These are phyloP conservation scores for Octonoba sinensis DNA, from an alignment of 2,888 invertebrate genomes.

Conservation along the genomic window DNA sequence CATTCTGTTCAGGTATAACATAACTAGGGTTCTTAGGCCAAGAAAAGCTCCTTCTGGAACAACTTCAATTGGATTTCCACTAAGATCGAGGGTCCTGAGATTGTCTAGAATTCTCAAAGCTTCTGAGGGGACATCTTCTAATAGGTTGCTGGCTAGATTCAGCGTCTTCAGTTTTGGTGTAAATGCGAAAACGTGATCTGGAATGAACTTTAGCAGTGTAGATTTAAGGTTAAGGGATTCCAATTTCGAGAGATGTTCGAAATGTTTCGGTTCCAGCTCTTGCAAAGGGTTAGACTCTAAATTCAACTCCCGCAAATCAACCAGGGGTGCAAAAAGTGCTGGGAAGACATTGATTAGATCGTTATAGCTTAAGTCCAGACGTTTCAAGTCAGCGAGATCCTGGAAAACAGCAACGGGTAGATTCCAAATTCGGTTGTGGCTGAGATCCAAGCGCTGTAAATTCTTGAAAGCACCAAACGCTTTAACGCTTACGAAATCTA, in stretches of 20 bases:
- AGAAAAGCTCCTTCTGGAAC: slow-evolving; percentile 41
- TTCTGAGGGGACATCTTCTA: slow-evolving; percentile 32
- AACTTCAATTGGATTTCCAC: slow-evolving; percentile 38
- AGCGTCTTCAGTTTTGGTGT: slow-evolving; percentile 33
- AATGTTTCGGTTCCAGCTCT: slow-evolving; percentile 40
- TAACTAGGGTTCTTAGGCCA: slow-evolving; percentile 16
- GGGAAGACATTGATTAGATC: slow-evolving; percentile 13
- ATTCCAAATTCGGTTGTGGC: slow-evolving; percentile 58
- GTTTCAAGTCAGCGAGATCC: slow-evolving; percentile 14
- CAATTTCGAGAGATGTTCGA: slow-evolving; percentile 33
- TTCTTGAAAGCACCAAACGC: slow-evolving; percentile 32
- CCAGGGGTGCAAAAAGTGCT: slow-evolving; percentile 2
- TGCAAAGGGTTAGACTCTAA: slow-evolving; percentile 49
- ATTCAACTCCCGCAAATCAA: slow-evolving; percentile 23
- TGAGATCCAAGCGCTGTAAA: slow-evolving; percentile 31
- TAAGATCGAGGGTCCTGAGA: slow-evolving; percentile 33
- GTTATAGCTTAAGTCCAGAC: slow-evolving; percentile 49
- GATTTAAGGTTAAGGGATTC: slow-evolving; percentile 34
- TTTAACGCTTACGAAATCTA: slow-evolving; percentile 48
- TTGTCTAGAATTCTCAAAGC: slow-evolving; percentile 35
- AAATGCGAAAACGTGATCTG: slow-evolving; percentile 45
- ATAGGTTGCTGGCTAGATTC: slow-evolving; percentile 27
- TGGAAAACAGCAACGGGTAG: slow-evolving; percentile 27
- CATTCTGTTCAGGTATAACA: slow-evolving; percentile 50
- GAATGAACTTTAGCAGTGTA: slow-evolving; percentile 32